phyloP scores from a whole-genome alignment of 2,797 vertebrate genomes.

The Micropoecilia bifurca region DNA sequence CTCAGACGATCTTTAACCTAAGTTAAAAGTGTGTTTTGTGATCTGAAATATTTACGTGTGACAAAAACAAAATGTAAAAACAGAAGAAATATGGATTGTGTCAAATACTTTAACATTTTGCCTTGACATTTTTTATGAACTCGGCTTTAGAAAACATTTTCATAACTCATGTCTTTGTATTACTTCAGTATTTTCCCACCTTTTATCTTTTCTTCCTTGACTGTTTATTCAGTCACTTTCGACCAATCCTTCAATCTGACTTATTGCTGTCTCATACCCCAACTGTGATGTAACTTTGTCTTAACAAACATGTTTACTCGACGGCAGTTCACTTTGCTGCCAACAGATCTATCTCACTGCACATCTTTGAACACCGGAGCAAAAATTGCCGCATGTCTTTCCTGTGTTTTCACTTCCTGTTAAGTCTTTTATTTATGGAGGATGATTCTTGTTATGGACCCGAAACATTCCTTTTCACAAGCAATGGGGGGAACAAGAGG shows the following conservation, averaged over 20 bases:
- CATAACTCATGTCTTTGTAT: conserved; percentile 3
- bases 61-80: not conserved
- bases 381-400: conserved; percentile 44
- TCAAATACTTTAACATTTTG: not conserved
- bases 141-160: not conserved
- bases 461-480: conserved; percentile 51
- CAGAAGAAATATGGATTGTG: not conserved
- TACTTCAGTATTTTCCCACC: not conserved
- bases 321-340: conserved; percentile 27
- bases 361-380: conserved; percentile 45
- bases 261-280: conserved; percentile 48
- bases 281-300: conserved; percentile 52
- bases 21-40: not conserved
- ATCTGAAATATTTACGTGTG: not conserved
- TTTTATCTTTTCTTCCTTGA: not conserved
- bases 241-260: conserved; percentile 20
- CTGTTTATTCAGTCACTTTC: conserved; percentile 27
- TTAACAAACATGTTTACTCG: conserved; percentile 74
- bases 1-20: not conserved
- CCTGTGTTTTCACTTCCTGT: conserved; percentile 33
- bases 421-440: conserved; percentile 64
- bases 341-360: conserved; percentile 56
- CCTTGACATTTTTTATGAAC: not conserved
- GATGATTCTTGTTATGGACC: conserved; percentile 58
- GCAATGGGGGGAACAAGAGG: conserved; percentile 18